Evolutionary conservation across 2,888 invertebrate genomes (phyloP).

Genomic region (Tanytarsus gracilentus): DNA sequence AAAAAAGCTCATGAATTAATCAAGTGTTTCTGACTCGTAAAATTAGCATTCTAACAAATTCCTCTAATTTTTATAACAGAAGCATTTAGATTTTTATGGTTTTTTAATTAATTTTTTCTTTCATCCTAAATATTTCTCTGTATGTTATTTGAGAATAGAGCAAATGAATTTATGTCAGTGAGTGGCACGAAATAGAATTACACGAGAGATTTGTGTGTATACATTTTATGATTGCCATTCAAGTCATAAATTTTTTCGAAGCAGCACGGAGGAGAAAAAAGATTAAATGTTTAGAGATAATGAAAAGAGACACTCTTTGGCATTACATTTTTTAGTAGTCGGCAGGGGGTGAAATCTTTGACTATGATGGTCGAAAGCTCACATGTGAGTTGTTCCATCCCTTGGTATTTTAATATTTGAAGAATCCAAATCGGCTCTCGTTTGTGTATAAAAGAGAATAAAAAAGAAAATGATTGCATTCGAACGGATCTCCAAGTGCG

Average conservation of each 20-base stretch:
- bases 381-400: too few species aligned
- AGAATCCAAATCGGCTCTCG: too few species aligned
- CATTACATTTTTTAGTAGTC: too few species aligned
- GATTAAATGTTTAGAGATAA: constrained; percentile 16
- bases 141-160: background rate
- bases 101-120: constrained; percentile 20
- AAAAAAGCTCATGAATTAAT: too few species aligned
- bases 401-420: too few species aligned
- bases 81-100: constrained; percentile 16
- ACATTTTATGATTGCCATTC: constrained; percentile 5
- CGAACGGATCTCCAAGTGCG: constrained; percentile 18
- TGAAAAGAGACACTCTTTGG: constrained; percentile 11
- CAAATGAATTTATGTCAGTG: constrained; percentile 11
- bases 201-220: background rate
- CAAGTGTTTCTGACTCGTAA: background rate
- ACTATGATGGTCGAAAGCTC: too few species aligned
- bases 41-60: constrained; percentile 3
- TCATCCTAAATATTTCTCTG: background rate
- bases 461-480: background rate
- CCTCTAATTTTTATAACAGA: constrained; percentile 9
- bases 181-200: background rate
- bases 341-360: too few species aligned
- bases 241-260: constrained; percentile 10
- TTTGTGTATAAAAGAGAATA: background rate
- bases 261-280: background rate